A percentile compares a stretch with the other conserved stretches of the same genome.
These are phyloP conservation scores for Tinamus guttatus DNA, from an alignment of 2,113 vertebrate genomes.

Conservation along the genomic window DNA sequence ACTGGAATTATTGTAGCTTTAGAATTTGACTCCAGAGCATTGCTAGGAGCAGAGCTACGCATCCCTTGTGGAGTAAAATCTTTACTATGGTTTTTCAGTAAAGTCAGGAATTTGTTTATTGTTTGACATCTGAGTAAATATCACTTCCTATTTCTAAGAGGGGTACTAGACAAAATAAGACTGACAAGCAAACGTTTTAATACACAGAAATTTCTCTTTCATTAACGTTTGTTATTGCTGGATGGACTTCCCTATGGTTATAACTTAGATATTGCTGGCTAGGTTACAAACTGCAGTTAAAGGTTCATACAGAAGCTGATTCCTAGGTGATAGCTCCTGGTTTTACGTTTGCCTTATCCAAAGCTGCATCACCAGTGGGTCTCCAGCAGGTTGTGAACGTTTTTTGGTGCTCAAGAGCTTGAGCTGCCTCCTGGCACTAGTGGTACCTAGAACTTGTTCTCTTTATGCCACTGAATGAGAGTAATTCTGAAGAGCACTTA, in stretches of 20 bases:
- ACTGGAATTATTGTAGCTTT: conserved; percentile 83
- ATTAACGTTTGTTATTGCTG: not conserved
- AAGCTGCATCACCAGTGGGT: not conserved
- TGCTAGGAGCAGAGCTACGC: conserved; percentile 48
- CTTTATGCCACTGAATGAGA: not conserved
- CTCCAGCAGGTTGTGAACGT: not conserved
- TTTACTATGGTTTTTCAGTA: conserved; percentile 31
- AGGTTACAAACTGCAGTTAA: not conserved
- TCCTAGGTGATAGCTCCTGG: not conserved
- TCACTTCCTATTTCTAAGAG: not conserved
- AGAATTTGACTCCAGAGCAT: conserved; percentile 75
- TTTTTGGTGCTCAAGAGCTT: accelerated
- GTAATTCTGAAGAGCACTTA: not conserved
- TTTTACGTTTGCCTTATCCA: not conserved
- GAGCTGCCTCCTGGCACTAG: not conserved
- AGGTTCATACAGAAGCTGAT: not conserved
- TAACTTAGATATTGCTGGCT: not conserved
- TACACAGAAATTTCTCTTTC: not conserved
- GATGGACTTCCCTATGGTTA: not conserved
- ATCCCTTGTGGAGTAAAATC: conserved; percentile 54
- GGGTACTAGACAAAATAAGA: conserved; percentile 6
- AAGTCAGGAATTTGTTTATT: not conserved
- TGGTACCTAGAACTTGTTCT: not conserved
- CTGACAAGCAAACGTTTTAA: not conserved
- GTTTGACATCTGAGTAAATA: not conserved